These are phyloP conservation scores for Callospermophilus lateralis DNA, from an alignment of 2,113 vertebrate genomes.

Conservation along the genomic window DNA sequence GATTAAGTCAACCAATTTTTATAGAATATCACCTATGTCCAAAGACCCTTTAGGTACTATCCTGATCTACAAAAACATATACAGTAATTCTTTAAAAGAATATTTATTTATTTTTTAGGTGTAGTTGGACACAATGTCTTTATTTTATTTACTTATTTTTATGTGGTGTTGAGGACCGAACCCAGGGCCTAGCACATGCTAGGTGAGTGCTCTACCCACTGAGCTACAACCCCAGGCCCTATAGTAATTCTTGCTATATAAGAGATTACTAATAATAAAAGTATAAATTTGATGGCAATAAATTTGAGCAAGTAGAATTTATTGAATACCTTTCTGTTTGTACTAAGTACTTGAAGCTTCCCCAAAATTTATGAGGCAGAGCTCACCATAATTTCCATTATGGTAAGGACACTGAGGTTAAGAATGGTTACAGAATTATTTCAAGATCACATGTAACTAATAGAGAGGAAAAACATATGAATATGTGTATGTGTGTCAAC, in stretches of 20 bases:
- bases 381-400: not conserved
- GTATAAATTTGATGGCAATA: not conserved
- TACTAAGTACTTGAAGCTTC: conserved; percentile 25
- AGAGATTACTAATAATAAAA: not conserved
- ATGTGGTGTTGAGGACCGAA: too few species aligned
- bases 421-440: not conserved
- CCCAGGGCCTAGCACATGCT: too few species aligned
- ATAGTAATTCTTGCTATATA: not conserved
- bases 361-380: not conserved
- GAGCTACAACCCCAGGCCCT: too few species aligned
- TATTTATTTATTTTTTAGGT: too few species aligned
- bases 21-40: not conserved
- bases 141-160: too few species aligned
- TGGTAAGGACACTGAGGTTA: not conserved
- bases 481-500: not conserved
- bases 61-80: not conserved
- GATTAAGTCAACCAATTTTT: not conserved
- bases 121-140: too few species aligned
- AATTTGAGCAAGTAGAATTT: not conserved
- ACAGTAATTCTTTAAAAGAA: too few species aligned
- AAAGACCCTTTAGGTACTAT: not conserved
- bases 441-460: not conserved
- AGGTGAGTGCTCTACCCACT: too few species aligned
- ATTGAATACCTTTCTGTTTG: not conserved
- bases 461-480: not conserved